Conservation (phyloP, 2,797 vertebrate species). For the Onychomys torridus region DNA sequence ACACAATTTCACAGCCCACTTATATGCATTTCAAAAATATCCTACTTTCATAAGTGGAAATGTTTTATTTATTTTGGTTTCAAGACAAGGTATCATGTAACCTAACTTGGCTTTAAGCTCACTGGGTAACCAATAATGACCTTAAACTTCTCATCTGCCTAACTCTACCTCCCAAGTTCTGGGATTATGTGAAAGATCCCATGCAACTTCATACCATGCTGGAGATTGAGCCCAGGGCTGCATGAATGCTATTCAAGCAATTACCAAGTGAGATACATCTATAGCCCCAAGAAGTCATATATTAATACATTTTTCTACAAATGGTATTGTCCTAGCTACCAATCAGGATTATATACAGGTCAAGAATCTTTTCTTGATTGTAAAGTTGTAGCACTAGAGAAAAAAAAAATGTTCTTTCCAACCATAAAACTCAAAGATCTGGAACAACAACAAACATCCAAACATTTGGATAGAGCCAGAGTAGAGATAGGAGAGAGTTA, state of each 20-base stretch:
- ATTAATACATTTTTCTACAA: background rate
- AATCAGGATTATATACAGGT: background rate
- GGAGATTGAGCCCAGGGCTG: background rate
- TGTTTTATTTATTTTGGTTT: background rate
- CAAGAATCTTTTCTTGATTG: background rate
- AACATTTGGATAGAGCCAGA: background rate
- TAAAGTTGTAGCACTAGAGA: background rate
- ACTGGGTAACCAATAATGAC: background rate
- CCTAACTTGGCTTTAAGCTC: background rate
- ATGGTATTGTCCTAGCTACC: background rate
- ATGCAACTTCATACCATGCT: background rate
- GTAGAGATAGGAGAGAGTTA: background rate
- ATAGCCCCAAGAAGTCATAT: background rate
- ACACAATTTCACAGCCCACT: background rate
- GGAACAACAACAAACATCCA: background rate
- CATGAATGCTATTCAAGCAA: background rate
- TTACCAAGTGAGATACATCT: background rate
- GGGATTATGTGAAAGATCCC: background rate
- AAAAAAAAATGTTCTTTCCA: background rate
- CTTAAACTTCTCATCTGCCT: background rate
- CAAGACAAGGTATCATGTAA: background rate
- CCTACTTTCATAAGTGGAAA: background rate
- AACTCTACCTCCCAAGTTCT: background rate
- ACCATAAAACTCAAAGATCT: background rate
- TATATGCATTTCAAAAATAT: background rate